Evolutionary conservation across 2,113 vertebrate genomes (phyloP), one percentile per base, ranked within the genome.

Genomic region (Marcusenius ussheri): DNA sequence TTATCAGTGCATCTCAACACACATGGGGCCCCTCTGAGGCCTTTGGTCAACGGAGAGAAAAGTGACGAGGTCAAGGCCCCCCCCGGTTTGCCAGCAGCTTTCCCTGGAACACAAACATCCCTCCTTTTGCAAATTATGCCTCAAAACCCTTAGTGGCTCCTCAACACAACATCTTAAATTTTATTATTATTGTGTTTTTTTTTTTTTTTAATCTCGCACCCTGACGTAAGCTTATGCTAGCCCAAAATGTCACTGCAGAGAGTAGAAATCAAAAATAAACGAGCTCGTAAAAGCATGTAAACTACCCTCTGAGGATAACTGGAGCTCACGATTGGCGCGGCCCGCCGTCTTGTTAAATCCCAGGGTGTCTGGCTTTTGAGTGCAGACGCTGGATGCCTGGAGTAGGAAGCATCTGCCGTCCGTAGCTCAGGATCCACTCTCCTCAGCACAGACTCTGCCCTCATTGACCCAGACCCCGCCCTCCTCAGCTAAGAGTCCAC

Each of bases 41-140:
- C 66, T 31, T 31, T 35, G 31, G 27, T 31, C 11, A 74, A 35
- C 1, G 4, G 66, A 35, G 31, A 74, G 66, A 74, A 74, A 74
- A 35, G 66, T 15, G 13, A 74, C 0, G 13, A 35, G 31, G 11
- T 74, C 27, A 13, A 13, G 27, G 5, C 13, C 31, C 13, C 49
- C 62, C 8, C 62, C 70, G 5, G 70, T 13, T 39, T 93, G 91
- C 93, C 93, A 93, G 89, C 66, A 58, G 92, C 86, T 24, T 90
- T 66, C 45, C 62, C 90, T 13, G 58, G 93, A 93, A 93, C 88
- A 91, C 91, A 94, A 95, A 94, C 91, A 94, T 92, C 92, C 90
- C 90, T 70, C 91, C 92, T 93, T 80, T 39, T 6, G 0, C 74
- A 95, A 93, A 95, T 93, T 94, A 93, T 93, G 56, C 66, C 87